Percentiles rank a stretch among this genome's conserved stretches.
Conservation (phyloP, 2,888 invertebrate genomes). For the Tachina fera region DNA sequence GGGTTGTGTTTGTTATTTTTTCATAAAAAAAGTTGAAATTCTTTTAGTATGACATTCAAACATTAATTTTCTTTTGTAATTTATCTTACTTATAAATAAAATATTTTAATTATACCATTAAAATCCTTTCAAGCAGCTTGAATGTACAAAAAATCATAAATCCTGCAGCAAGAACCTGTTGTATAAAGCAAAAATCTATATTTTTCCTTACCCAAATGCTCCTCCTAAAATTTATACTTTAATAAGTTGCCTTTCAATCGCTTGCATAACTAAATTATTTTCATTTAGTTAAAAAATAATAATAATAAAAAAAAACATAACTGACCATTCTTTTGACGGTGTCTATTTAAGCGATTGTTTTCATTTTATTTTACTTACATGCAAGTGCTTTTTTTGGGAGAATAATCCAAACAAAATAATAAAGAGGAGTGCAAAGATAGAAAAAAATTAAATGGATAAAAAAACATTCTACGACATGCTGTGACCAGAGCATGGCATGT, state of each 20-base stretch:
- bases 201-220: neutral
- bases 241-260: conserved; percentile 68
- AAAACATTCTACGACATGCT: conserved; percentile 72
- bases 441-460: conserved; percentile 11
- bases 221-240: conserved; percentile 43
- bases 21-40: no score
- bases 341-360: conserved; percentile 41
- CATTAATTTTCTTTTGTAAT: neutral
- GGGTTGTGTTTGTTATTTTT: no score
- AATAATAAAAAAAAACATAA: conserved; percentile 3
- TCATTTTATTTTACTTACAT: conserved; percentile 14
- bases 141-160: conserved; percentile 19
- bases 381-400: conserved; percentile 44
- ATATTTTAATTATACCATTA: conserved; percentile 23
- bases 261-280: conserved; percentile 67
- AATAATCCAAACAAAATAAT: conserved; percentile 38
- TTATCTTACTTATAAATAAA: neutral
- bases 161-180: conserved; percentile 38
- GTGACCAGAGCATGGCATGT: conserved; percentile 74
- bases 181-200: conserved; percentile 13
- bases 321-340: conserved; percentile 59
- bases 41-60: neutral
- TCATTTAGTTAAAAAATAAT: conserved; percentile 63
- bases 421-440: conserved; percentile 30
- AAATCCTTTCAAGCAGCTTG: conserved; percentile 27